These are phyloP conservation scores for Aurelia aurita DNA, from an alignment of 30 jellyfish, hydroid and myxozoan genomes.

Conservation along the genomic window DNA sequence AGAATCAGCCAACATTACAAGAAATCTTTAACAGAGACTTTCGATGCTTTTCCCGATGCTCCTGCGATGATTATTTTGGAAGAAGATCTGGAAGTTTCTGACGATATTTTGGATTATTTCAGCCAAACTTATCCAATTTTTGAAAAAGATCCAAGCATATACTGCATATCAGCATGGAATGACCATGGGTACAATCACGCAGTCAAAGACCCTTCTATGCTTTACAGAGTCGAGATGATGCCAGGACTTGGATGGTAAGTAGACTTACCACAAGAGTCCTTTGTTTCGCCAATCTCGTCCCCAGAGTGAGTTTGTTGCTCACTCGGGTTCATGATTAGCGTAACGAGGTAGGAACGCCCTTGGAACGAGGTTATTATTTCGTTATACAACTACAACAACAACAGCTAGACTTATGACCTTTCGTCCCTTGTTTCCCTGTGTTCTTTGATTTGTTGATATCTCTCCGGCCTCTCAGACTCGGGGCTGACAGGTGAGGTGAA, in stretches of 20 bases:
- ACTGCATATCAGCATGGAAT: conserved; percentile 99
- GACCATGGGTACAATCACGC: conserved; percentile 99
- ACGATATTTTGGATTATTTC: conserved; percentile 96
- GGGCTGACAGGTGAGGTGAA: too few relatives aligned
- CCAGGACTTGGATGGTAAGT: conserved; percentile 99
- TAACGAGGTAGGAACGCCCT: too few relatives aligned
- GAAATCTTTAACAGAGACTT: conserved; percentile 79
- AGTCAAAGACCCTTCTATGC: conserved; percentile 90
- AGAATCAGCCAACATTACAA: conserved; percentile 97
- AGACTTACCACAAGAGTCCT: too few relatives aligned
- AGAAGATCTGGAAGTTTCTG: conserved; percentile 97
- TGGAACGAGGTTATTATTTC: too few relatives aligned
- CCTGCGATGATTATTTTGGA: conserved; percentile 88
- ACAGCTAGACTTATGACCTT: too few relatives aligned
- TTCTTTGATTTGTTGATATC: too few relatives aligned
- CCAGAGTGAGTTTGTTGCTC: too few relatives aligned
- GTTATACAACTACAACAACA: too few relatives aligned
- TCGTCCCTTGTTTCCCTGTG: too few relatives aligned
- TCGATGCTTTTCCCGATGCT: conserved; percentile 90
- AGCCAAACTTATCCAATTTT: conserved; percentile 85
- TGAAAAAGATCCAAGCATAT: conserved; percentile 82
- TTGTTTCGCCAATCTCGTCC: too few relatives aligned
- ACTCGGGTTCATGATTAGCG: too few relatives aligned
- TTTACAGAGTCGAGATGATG: conserved; percentile 97
- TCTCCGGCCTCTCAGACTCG: too few relatives aligned